Conservation (phyloP, 2,888 invertebrate genomes). For the Ennomos erosarius region DNA sequence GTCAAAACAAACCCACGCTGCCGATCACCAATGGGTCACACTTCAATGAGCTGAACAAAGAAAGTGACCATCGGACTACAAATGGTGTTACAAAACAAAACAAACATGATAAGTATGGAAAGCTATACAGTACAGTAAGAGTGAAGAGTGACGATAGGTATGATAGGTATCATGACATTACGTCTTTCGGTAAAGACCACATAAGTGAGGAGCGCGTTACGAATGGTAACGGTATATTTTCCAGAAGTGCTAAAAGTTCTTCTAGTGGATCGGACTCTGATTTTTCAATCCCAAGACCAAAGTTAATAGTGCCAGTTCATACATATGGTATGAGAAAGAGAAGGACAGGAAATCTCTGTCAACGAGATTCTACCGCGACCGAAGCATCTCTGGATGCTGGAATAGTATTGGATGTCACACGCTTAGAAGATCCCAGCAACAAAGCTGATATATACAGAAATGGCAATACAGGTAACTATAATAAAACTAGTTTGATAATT, state of each 20-base stretch:
- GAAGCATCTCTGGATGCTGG: constrained; percentile 75
- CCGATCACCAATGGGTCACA: constrained; percentile 66
- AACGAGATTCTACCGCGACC: constrained; percentile 77
- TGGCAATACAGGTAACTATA: constrained; percentile 68
- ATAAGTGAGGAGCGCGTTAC: constrained; percentile 67
- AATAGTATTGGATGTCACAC: constrained; percentile 73
- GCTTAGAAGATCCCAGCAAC: constrained; percentile 60
- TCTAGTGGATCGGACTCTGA: constrained; percentile 87
- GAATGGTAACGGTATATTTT: constrained; percentile 62
- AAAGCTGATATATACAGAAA: constrained; percentile 59
- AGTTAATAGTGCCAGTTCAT: constrained; percentile 94
- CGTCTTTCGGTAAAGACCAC: constrained; percentile 68
- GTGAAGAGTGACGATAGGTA: constrained; percentile 82
- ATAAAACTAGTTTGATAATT: constrained; percentile 1
- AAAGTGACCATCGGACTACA: constrained; percentile 81
- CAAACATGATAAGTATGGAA: constrained; percentile 78
- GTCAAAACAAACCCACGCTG: constrained; percentile 59
- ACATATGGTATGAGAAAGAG: constrained; percentile 93
- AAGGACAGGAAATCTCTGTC: constrained; percentile 90
- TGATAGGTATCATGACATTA: constrained; percentile 77
- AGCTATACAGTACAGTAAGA: constrained; percentile 80
- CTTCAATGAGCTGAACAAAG: constrained; percentile 67
- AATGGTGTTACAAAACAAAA: constrained; percentile 74
- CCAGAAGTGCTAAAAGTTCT: constrained; percentile 80
- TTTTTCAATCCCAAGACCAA: constrained; percentile 93